Conservation (phyloP, 2,888 invertebrate species). For the Tenthredo distinguenda region DNA sequence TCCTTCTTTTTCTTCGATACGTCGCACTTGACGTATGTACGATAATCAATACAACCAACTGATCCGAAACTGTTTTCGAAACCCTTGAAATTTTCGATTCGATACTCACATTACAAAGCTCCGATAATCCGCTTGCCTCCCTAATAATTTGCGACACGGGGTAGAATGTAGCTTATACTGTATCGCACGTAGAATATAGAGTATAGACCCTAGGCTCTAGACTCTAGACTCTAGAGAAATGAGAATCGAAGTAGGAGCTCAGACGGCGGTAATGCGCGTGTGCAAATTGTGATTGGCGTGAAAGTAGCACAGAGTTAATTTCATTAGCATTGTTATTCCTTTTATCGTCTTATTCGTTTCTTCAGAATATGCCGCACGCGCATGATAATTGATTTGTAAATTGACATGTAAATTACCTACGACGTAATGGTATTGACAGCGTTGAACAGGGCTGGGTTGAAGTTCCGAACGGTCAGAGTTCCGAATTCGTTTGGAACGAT, state of each 20-base stretch:
- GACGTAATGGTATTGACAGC: not conserved
- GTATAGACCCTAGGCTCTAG: not conserved
- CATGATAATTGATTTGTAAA: not conserved
- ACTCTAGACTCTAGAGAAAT: not conserved
- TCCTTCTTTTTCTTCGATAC: not conserved
- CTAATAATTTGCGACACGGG: not conserved
- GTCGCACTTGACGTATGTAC: not conserved
- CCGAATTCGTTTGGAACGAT: no score
- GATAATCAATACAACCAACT: not conserved
- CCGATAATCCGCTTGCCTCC: not conserved
- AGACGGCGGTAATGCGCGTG: conserved; percentile 7
- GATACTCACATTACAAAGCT: not conserved
- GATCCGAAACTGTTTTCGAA: not conserved
- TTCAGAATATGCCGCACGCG: not conserved
- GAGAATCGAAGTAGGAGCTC: not conserved
- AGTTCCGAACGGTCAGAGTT: no score
- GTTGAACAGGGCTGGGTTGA: not conserved
- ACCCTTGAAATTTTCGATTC: not conserved
- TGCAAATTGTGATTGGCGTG: conserved; percentile 4
- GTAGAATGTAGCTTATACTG: not conserved
- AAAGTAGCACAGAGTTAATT: not conserved
- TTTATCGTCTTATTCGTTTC: not conserved
- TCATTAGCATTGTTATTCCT: not conserved
- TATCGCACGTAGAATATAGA: not conserved
- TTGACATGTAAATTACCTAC: not conserved